Conservation (phyloP, 1,140 invertebrate genomes). For the Diplogasteroides magnus region DNA sequence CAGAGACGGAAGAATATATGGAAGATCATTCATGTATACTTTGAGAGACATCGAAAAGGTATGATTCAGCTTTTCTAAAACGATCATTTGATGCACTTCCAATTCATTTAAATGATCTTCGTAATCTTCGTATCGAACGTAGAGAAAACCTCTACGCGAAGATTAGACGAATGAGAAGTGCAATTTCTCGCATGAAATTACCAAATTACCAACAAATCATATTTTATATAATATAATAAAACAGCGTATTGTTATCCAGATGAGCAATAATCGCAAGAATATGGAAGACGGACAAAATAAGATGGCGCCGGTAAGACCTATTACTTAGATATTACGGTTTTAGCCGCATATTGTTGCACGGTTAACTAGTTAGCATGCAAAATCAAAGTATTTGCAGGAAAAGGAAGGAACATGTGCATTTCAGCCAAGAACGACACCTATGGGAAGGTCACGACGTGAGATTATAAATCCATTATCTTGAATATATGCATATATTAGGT, state of each 20-base stretch:
- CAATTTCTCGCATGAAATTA: too few species aligned
- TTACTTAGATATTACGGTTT: too few species aligned
- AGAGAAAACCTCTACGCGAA: background rate
- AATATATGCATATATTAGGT: too few species aligned
- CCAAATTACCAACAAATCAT: too few species aligned
- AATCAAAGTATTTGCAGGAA: conserved; percentile 1
- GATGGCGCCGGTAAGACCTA: too few species aligned
- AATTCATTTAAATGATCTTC: too few species aligned
- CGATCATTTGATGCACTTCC: too few species aligned
- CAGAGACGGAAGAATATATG: background rate
- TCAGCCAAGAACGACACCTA: conserved; percentile 20
- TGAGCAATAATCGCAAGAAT: background rate
- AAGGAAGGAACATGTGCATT: background rate
- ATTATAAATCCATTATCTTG: background rate
- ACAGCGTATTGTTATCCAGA: background rate
- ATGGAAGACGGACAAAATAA: too few species aligned
- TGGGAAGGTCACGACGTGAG: conserved; percentile 3
- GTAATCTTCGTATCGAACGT: background rate
- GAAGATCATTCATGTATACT: conserved; percentile 5
- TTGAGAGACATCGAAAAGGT: conserved; percentile 17
- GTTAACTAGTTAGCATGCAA: conserved; percentile 10
- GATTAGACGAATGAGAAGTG: background rate
- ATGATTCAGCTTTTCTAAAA: background rate
- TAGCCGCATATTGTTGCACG: too few species aligned
- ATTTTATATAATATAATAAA: too few species aligned